Percentiles rank a stretch among this genome's conserved stretches.
Conservation (phyloP, 2,888 invertebrate genomes). For the Clanis bilineata region DNA sequence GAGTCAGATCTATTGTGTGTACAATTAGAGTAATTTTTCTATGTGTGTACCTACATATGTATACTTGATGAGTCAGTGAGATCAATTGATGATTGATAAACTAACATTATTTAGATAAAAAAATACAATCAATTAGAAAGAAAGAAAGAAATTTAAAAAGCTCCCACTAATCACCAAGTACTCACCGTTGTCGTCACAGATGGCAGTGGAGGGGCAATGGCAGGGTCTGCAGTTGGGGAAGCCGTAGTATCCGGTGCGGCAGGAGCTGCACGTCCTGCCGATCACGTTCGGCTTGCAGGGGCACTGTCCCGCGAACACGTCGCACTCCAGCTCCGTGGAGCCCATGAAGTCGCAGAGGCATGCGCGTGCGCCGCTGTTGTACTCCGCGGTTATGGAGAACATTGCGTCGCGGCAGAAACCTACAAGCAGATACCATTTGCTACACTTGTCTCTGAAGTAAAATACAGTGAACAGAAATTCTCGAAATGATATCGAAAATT, state of each 20-base stretch:
- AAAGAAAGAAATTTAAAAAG: too few species aligned
- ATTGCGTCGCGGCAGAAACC: slow-evolving; percentile 95
- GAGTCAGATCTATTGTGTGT: too few species aligned
- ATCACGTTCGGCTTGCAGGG: slow-evolving; percentile 96
- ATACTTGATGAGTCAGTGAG: too few species aligned
- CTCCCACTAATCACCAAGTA: too few species aligned
- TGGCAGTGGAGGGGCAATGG: slow-evolving; percentile 91
- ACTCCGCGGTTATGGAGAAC: slow-evolving; percentile 96
- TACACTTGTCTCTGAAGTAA: too few species aligned
- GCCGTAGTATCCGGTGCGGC: slow-evolving; percentile 96
- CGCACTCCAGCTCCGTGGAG: slow-evolving; percentile 92
- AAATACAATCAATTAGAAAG: too few species aligned
- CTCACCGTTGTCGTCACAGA: slow-evolving; percentile 87
- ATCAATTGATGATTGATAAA: too few species aligned
- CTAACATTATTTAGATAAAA: too few species aligned
- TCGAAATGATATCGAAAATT: too few species aligned
- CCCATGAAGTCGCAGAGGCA: slow-evolving; percentile 96
- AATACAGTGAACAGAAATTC: too few species aligned
- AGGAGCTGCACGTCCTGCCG: slow-evolving; percentile 92
- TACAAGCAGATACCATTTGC: slow-evolving; percentile 26
- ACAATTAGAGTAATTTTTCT: too few species aligned
- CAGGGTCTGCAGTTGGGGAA: slow-evolving; percentile 97
- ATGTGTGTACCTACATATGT: too few species aligned
- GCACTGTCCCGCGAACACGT: slow-evolving; percentile 98
- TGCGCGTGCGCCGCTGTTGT: slow-evolving; percentile 95